Percentiles rank a stretch among this genome's conserved stretches.
Evolutionary conservation across 2,113 vertebrate species (phyloP).

Genomic region (Austrofundulus limnaeus): DNA sequence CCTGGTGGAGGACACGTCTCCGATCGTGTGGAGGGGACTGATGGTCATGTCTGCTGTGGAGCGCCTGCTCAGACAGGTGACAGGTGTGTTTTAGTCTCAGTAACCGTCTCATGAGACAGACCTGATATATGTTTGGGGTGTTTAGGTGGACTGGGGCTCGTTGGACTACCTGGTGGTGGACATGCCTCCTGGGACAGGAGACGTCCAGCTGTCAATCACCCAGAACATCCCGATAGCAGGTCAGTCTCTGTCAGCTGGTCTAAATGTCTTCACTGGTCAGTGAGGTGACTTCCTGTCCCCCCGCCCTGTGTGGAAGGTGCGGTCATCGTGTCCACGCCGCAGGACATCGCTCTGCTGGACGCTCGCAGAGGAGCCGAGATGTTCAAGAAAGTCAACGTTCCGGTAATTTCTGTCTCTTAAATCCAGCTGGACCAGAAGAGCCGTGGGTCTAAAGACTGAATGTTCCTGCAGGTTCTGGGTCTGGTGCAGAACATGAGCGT

Average conservation of each 20-base stretch:
- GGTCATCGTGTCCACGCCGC: conserved; percentile 94
- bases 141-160: conserved; percentile 93
- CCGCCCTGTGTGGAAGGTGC: conserved; percentile 78
- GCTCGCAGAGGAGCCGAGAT: conserved; percentile 92
- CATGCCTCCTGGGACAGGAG: conserved; percentile 97
- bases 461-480: conserved; percentile 86
- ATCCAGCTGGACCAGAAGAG: not conserved
- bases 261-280: not conserved
- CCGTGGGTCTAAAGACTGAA: not conserved
- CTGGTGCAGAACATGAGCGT: conserved; percentile 98
- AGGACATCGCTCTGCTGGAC: conserved; percentile 93
- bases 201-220: conserved; percentile 92
- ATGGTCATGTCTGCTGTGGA: conserved; percentile 98
- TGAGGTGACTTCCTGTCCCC: not conserved
- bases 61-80: conserved; percentile 90
- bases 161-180: conserved; percentile 96
- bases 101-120: not conserved
- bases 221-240: conserved; percentile 93
- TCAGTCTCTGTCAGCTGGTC: conserved; percentile 41
- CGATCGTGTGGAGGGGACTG: conserved; percentile 92
- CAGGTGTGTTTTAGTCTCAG: not conserved
- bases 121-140: conserved; percentile 26
- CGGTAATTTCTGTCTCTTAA: conserved; percentile 76
- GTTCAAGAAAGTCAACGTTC: conserved; percentile 94
- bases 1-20: conserved; percentile 88